Conservation (phyloP, 2,113 vertebrate species). For the Caracal caracal region DNA sequence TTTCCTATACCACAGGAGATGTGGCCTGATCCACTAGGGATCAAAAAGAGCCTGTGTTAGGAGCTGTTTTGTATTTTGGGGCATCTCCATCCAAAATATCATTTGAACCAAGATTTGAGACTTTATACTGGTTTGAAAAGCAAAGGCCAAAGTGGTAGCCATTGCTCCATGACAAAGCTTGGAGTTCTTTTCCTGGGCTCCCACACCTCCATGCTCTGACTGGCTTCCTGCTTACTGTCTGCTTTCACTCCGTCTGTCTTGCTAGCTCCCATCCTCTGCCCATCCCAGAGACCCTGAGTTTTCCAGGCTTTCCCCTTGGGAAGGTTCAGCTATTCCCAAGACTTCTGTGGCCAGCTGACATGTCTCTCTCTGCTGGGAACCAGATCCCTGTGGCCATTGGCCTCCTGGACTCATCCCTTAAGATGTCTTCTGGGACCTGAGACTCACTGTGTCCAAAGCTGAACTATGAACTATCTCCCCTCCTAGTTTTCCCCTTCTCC, state of each 20-base stretch:
- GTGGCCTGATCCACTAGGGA: slow-evolving; percentile 6
- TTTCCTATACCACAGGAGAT: background rate
- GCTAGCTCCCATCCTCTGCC: background rate
- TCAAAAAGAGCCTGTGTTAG: background rate
- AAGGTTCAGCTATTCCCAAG: background rate
- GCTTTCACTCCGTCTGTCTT: background rate
- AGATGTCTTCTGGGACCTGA: background rate
- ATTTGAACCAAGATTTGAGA: slow-evolving; percentile 14
- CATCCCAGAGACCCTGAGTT: background rate
- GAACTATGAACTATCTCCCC: background rate
- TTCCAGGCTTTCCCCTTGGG: slow-evolving; percentile 4
- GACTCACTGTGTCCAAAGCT: background rate
- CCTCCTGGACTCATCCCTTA: background rate
- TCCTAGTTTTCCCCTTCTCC: background rate
- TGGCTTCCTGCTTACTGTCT: background rate
- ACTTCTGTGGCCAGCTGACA: background rate
- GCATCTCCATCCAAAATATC: background rate
- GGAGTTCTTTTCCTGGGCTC: background rate
- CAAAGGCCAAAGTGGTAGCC: background rate
- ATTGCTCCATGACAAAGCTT: background rate
- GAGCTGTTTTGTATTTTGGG: background rate
- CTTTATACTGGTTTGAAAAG: slow-evolving; percentile 24
- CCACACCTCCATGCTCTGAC: background rate
- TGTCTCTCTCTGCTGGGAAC: slow-evolving; percentile 9
- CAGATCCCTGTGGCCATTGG: background rate